Conservation (phyloP, 2,888 invertebrate genomes). For the Dynastes maya region DNA sequence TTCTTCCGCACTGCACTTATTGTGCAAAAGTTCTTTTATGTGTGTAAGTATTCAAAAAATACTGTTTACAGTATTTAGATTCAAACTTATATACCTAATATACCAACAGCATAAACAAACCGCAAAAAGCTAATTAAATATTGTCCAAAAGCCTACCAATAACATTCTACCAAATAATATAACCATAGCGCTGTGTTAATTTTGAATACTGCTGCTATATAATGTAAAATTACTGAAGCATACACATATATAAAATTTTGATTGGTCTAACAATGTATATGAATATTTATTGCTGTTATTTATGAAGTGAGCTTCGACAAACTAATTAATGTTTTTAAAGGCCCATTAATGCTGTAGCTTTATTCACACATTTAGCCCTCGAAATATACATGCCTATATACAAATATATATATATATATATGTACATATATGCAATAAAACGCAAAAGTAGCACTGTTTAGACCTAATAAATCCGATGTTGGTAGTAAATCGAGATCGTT, state of each 20-base stretch:
- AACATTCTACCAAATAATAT: background rate
- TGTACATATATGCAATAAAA: background rate
- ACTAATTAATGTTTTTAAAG: slow-evolving; percentile 28
- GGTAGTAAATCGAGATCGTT: background rate
- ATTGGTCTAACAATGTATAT: slow-evolving; percentile 20
- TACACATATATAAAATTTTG: slow-evolving; percentile 11
- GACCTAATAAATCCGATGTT: background rate
- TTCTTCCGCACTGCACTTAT: background rate
- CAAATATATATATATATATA: no score
- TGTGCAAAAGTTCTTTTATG: background rate
- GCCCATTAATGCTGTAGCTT: background rate
- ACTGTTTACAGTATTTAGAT: no score
- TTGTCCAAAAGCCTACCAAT: background rate
- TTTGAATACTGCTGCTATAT: background rate
- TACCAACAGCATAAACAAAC: background rate
- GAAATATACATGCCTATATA: background rate
- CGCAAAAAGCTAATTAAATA: background rate
- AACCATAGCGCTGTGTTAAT: background rate
- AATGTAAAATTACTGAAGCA: background rate
- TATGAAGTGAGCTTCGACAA: slow-evolving; percentile 27
- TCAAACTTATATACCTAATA: no score
- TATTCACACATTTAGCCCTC: slow-evolving; percentile 16
- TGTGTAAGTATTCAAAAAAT: background rate
- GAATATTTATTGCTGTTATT: slow-evolving; percentile 32
- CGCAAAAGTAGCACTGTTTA: slow-evolving; percentile 12